Evolutionary conservation across 2,113 vertebrate species (phyloP), one percentile per base, ranked within the genome.

Genomic region (Dromas ardeola): DNA sequence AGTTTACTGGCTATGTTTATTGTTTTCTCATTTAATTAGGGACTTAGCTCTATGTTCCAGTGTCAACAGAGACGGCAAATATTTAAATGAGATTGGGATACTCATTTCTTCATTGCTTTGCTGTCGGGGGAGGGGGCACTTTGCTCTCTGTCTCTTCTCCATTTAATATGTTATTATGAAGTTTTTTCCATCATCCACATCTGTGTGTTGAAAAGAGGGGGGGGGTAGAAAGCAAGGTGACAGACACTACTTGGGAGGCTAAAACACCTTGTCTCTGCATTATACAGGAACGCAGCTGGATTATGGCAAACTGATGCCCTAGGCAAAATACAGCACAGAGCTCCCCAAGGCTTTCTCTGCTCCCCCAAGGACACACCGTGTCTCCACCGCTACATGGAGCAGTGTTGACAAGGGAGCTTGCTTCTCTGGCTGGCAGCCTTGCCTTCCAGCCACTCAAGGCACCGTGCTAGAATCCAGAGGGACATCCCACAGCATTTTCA

Each of bases 11-110:
- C 34, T 95, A 45, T 59, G 56, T 73, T 93, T 95, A 74, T 79
- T 92, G 80, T 83, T 93, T 95, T 95, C 83, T 89, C 69, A 69
- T 84, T 91, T 96, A 86, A 86, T 96, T 95, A 67, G 65, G 36
- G 72, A 55, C 21, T 86, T 86, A 88, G 52, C 61, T 86, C 65
- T 79, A 23, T 0, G 0, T 78, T 89, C 29, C 63, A 78, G 14
- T 61, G 84, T 95, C 92, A 93, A 88, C 43, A 95, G 52, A 89
- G 52, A n/a, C 55, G 56, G 77, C 43, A 86, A 86, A 88, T 84
- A 86, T 78, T 95, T 88, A 84, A 84, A 76, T 81, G 56, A 89
- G 40, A 86, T 53, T 91, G 61, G 10, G 52, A 74, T 93, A 72
- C 56, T 89, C 15, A 61, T 93, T 88, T 91, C 80, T 96, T 84